Evolutionary conservation across 2,113 vertebrate species (phyloP).

Genomic region (Odocoileus hemionus): DNA sequence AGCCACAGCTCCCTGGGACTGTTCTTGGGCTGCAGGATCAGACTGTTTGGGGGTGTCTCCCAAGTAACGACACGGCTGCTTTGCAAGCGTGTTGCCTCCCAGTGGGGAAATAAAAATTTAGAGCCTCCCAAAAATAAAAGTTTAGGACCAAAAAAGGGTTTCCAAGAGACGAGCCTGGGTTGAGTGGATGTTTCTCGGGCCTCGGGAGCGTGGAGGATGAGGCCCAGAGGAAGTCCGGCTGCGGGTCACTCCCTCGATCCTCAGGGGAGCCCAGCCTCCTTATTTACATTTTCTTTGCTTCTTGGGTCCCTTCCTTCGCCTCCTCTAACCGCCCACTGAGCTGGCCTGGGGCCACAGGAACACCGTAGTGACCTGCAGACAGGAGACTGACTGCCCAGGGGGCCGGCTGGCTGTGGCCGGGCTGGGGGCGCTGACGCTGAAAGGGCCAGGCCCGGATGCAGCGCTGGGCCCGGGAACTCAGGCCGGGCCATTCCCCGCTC

Average conservation of each 20-base stretch:
- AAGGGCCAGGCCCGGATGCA: accelerated
- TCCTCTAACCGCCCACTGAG: accelerated
- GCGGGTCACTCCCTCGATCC: accelerated
- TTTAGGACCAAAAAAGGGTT: neutral
- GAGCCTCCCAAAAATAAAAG: neutral
- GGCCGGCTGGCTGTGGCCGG: accelerated
- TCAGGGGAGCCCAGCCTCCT: neutral
- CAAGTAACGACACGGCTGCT: accelerated
- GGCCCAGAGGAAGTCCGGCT: accelerated
- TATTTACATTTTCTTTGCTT: neutral
- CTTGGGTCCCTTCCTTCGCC: no score
- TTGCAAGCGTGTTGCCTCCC: neutral
- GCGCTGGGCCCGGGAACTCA: neutral
- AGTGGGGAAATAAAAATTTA: neutral
- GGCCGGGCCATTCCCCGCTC: neutral
- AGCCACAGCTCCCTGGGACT: neutral
- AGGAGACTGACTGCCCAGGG: neutral
- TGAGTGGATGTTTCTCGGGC: neutral
- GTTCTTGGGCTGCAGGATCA: accelerated
- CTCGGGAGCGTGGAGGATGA: accelerated
- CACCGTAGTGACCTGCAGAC: accelerated
- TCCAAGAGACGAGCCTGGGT: neutral
- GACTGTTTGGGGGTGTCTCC: accelerated
- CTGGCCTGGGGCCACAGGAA: accelerated
- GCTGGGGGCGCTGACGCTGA: accelerated